Percentiles rank a stretch among this genome's conserved stretches.
Evolutionary conservation across 2,888 invertebrate species (phyloP).

Genomic region (Drosophila suboccidentalis): DNA sequence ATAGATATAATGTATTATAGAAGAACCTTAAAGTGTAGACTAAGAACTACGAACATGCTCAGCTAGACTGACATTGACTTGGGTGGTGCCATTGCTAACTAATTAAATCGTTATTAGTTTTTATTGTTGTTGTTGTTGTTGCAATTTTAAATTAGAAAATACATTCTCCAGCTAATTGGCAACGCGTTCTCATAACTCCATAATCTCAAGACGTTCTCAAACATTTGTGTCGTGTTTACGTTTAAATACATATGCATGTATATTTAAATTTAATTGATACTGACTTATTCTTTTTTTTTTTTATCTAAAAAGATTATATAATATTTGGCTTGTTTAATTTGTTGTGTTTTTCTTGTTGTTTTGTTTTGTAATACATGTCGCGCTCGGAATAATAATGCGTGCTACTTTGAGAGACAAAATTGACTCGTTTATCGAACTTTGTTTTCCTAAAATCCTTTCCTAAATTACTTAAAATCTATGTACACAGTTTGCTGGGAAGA

Average conservation of each 20-base stretch:
- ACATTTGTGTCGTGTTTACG: slow-evolving; percentile 38
- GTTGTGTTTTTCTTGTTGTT: slow-evolving; percentile 12
- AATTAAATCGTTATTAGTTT: slow-evolving; percentile 26
- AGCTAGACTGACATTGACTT: slow-evolving; percentile 66
- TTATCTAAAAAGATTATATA: slow-evolving; percentile 45
- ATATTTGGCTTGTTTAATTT: slow-evolving; percentile 72
- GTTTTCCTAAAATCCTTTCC: slow-evolving; percentile 31
- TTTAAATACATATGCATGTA: slow-evolving; percentile 19
- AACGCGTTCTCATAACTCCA: slow-evolving; percentile 55
- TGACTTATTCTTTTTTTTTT: slow-evolving; percentile 55
- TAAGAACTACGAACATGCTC: slow-evolving; percentile 60
- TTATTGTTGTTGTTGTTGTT: slow-evolving; percentile 8
- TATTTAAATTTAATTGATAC: slow-evolving; percentile 63
- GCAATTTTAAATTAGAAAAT: slow-evolving; percentile 28
- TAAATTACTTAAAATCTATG: slow-evolving; percentile 61
- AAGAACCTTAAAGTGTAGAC: slow-evolving; percentile 40
- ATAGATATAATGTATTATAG: neutral
- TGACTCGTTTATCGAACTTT: slow-evolving; percentile 67
- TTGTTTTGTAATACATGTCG: slow-evolving; percentile 60
- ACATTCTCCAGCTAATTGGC: slow-evolving; percentile 62
- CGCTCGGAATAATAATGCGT: slow-evolving; percentile 61
- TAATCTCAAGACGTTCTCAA: slow-evolving; percentile 68
- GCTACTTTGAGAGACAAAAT: slow-evolving; percentile 70
- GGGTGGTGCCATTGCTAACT: slow-evolving; percentile 39
- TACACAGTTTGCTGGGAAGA: slow-evolving; percentile 67